Evolutionary conservation across 2,797 vertebrate species (phyloP).

Genomic region (Loriculus beryllinus): DNA sequence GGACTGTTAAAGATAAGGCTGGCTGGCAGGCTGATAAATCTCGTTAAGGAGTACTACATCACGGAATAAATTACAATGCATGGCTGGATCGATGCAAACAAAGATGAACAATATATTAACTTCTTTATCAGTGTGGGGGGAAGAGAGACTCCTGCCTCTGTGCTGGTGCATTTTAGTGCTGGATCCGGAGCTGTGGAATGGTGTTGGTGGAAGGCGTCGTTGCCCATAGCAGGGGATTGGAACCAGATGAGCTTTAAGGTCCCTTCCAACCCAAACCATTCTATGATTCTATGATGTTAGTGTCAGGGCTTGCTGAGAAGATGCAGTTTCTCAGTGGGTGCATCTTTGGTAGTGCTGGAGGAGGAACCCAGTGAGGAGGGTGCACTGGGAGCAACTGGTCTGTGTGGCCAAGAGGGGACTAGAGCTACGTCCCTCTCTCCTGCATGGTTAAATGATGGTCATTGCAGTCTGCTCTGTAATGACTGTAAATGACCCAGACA

Average conservation of each 20-base stretch:
- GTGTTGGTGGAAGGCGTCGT: not conserved
- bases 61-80: slow-evolving; percentile 11
- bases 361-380: accelerated
- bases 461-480: not conserved
- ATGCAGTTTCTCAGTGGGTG: not conserved
- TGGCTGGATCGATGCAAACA: not conserved
- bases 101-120: slow-evolving; percentile 17
- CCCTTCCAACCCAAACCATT: not conserved
- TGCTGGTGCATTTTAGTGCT: not conserved
- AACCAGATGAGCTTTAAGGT: not conserved
- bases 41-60: slow-evolving; percentile 1
- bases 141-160: not conserved
- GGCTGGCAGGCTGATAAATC: slow-evolving; percentile 52
- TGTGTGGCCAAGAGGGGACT: not conserved
- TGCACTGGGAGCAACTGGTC: not conserved
- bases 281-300: not conserved
- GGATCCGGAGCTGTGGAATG: not conserved
- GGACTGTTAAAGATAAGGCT: slow-evolving; percentile 44
- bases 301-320: not conserved
- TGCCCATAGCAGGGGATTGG: not conserved
- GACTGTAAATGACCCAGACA: not conserved
- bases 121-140: not conserved
- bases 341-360: not conserved
- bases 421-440: not conserved
- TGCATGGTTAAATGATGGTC: accelerated